Evolutionary conservation across 2,113 vertebrate species (phyloP).

Genomic region (cat (Felis catus)): F.catus_Fca126_mat1.0 CM031415.1:78232501-78233000

Average conservation of each 20-base stretch:
- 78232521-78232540: neutral
- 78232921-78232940: too few relatives aligned
- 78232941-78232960: neutral
- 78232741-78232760: neutral
- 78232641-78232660: neutral
- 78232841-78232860: neutral
- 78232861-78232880: neutral
- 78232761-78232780: constrained; percentile 28
- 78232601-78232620: neutral
- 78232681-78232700: constrained; percentile 25
- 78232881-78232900: too few relatives aligned
- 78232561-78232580: constrained; percentile 5
- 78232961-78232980: neutral
- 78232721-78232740: neutral
- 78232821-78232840: neutral
- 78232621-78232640: neutral
- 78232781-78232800: neutral
- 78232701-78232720: neutral
- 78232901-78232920: neutral
- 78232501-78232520: neutral
- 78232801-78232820: neutral
- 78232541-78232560: neutral
- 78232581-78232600: neutral
- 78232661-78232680: constrained; percentile 4
- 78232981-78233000: neutral